A percentile compares a stretch with the other conserved stretches of the same genome.
Evolutionary conservation across 2,888 invertebrate species (phyloP).

Genomic region (Pocota personata): DNA sequence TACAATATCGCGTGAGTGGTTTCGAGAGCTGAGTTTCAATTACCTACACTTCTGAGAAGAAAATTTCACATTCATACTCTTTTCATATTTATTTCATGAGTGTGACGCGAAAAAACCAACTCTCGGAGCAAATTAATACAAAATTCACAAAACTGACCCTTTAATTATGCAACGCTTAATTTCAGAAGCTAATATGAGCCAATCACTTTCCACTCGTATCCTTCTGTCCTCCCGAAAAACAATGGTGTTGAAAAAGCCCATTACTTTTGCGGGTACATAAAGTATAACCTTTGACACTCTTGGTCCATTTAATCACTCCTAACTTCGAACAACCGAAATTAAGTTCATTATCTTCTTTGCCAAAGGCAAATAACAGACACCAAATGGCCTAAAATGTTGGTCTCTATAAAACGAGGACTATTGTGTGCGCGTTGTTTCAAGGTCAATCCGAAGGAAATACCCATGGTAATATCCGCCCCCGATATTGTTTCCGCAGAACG

Average conservation of each 20-base stretch:
- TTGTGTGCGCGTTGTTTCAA: not conserved
- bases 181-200: not conserved
- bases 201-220: not conserved
- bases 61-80: too few relatives aligned
- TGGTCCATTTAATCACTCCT: not conserved
- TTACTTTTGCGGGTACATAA: not conserved
- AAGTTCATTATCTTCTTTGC: not conserved
- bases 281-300: constrained; percentile 15
- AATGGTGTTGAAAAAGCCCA: not conserved
- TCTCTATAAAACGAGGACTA: not conserved
- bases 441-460: not conserved
- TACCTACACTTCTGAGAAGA: too few relatives aligned
- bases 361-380: not conserved
- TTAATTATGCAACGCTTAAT: constrained; percentile 23
- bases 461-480: not conserved
- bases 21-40: too few relatives aligned
- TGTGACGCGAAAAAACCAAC: too few relatives aligned
- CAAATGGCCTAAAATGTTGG: not conserved
- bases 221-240: not conserved
- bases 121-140: not conserved
- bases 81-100: too few relatives aligned
- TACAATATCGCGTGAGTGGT: too few relatives aligned
- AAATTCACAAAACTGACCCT: not conserved
- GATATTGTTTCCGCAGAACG: not conserved
- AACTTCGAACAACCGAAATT: not conserved